A percentile compares a stretch with the other conserved stretches of the same genome.
Evolutionary conservation across 2,888 invertebrate species (phyloP).

Genomic region (Aphrophora alni): DNA sequence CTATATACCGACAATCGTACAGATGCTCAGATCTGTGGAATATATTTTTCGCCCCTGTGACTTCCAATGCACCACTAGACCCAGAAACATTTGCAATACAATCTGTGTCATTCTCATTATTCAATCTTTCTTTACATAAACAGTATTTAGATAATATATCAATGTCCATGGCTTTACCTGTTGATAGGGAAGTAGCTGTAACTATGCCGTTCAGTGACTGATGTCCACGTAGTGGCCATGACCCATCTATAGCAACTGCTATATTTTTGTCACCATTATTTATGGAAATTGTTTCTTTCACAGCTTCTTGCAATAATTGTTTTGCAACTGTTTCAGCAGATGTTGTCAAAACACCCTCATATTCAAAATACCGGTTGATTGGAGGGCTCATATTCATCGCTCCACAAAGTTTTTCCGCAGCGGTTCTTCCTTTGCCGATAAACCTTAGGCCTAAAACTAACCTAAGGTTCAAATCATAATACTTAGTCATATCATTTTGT

Average conservation of each 20-base stretch:
- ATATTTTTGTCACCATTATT: constrained; percentile 8
- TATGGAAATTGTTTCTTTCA: background rate
- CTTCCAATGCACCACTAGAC: constrained; percentile 22
- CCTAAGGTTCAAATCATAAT: background rate
- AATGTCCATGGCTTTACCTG: constrained; percentile 13
- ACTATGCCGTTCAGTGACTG: constrained; percentile 13
- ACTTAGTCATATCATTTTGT: too few species aligned
- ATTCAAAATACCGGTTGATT: background rate
- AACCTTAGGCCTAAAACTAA: background rate
- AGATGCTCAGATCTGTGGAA: constrained; percentile 34
- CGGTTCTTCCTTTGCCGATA: constrained; percentile 11
- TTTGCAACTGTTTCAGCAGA: constrained; percentile 11
- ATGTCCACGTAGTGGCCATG: constrained; percentile 18
- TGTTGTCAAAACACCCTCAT: constrained; percentile 3
- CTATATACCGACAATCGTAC: constrained; percentile 14
- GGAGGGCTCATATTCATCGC: background rate
- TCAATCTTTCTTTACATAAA: background rate
- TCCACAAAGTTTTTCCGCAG: constrained; percentile 21
- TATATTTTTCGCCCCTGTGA: constrained; percentile 22
- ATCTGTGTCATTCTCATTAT: background rate
- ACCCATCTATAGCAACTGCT: constrained; percentile 11
- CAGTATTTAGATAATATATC: constrained; percentile 10
- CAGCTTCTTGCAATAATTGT: constrained; percentile 16
- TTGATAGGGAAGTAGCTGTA: constrained; percentile 2
- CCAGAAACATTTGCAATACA: constrained; percentile 13